Evolutionary conservation across 2,797 vertebrate genomes (phyloP).

Genomic region (Miichthys miiuy): DNA sequence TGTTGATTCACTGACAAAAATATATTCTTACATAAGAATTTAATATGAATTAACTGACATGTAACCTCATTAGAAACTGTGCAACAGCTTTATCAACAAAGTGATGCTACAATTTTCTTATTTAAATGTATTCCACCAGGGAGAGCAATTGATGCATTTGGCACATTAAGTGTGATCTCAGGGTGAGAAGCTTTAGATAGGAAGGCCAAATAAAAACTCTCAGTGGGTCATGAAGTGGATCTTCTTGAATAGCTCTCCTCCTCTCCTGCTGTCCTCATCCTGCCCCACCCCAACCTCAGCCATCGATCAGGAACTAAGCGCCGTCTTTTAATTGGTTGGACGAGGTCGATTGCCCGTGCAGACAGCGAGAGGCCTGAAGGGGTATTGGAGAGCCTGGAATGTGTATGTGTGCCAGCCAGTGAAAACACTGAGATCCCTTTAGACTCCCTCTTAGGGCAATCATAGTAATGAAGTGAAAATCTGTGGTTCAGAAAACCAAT

Average conservation of each 20-base stretch:
- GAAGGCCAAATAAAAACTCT: conserved; percentile 44
- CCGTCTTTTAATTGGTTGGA: conserved; percentile 81
- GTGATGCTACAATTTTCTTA: not conserved
- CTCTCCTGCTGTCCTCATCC: conserved; percentile 55
- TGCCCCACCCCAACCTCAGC: conserved; percentile 57
- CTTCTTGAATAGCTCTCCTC: conserved; percentile 30
- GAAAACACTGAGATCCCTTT: conserved; percentile 60
- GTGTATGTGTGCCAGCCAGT: conserved; percentile 44
- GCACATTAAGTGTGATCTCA: conserved; percentile 18
- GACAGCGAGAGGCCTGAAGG: conserved; percentile 70
- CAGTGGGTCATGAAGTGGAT: conserved; percentile 27
- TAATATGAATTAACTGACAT: too few species aligned
- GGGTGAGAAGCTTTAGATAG: conserved; percentile 32
- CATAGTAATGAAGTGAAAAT: conserved; percentile 77
- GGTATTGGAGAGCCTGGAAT: conserved; percentile 55
- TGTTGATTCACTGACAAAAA: not conserved
- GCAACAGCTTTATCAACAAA: conserved; percentile 10
- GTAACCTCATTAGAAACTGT: not conserved
- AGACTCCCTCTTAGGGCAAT: conserved; percentile 64
- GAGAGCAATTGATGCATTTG: conserved; percentile 13
- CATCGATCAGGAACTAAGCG: conserved; percentile 83
- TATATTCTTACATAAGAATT: too few species aligned
- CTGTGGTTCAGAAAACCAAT: conserved; percentile 68
- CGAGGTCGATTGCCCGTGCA: conserved; percentile 81
- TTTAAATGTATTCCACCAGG: not conserved